phyloP scores from a whole-genome alignment of 2,113 vertebrate genomes.

The Donacobius atricapilla region DNA sequence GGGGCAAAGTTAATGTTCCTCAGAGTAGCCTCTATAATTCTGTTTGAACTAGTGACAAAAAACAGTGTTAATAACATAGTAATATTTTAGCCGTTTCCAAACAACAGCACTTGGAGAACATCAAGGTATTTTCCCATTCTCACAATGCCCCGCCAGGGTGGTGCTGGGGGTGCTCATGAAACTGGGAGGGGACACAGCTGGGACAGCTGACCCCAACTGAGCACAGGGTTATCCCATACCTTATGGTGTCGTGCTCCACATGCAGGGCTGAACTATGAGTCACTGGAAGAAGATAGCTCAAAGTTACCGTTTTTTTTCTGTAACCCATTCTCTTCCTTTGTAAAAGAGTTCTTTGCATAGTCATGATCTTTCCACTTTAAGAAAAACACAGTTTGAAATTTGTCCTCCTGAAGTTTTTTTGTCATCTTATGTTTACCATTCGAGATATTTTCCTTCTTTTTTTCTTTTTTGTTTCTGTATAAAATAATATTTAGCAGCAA shows the following conservation, averaged over 20 bases:
- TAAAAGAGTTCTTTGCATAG: neutral
- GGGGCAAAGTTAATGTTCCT: neutral
- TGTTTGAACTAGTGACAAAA: neutral
- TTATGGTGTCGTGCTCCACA: neutral
- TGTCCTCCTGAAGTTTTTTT: fast-evolving
- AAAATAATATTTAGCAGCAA: neutral
- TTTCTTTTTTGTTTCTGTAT: too few species aligned
- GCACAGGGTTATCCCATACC: too few species aligned
- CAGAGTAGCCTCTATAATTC: neutral
- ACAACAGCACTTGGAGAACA: neutral
- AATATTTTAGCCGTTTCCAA: neutral
- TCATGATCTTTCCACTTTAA: neutral
- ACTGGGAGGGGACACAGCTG: neutral
- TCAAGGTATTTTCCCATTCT: neutral
- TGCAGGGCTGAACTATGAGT: neutral
- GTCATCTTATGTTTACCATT: fast-evolving
- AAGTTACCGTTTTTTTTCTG: neutral
- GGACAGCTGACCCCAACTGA: neutral
- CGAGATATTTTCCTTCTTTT: neutral
- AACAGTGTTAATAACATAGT: fast-evolving
- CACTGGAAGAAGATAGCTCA: fast-evolving
- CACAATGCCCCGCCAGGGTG: neutral
- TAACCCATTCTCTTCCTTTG: neutral
- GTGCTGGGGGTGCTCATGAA: neutral
- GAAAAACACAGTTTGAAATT: neutral